Evolutionary conservation across 2,113 vertebrate genomes (phyloP).

Genomic region (Rhinichthys klamathensis): DNA sequence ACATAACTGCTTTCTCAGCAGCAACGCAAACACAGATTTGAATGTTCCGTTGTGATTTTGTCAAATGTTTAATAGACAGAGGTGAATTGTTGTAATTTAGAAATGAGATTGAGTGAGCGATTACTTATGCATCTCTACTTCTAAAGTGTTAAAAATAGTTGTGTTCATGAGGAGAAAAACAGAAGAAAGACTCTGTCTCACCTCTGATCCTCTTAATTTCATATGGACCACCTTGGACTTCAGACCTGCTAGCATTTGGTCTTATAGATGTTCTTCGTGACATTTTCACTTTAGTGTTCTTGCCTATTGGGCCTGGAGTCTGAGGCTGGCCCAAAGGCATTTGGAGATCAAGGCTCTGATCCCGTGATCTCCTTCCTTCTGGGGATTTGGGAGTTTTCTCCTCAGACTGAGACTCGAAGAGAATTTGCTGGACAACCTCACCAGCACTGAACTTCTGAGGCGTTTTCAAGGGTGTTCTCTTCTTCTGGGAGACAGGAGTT

Average conservation of each 20-base stretch:
- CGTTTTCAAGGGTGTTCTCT: conserved; percentile 35
- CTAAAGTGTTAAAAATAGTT: no score
- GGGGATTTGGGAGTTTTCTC: conserved; percentile 56
- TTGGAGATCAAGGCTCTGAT: conserved; percentile 3
- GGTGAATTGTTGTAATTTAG: no score
- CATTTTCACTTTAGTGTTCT: neutral
- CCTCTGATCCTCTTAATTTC: conserved; percentile 46
- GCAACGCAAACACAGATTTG: no score
- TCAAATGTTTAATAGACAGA: no score
- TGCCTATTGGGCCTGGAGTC: neutral
- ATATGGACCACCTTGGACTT: conserved; percentile 7
- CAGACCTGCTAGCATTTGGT: conserved; percentile 50
- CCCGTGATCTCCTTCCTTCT: conserved; percentile 51
- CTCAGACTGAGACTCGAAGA: neutral
- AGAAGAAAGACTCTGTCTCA: no score
- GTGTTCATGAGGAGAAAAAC: no score
- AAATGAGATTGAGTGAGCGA: no score
- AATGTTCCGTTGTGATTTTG: no score
- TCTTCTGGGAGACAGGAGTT: conserved; percentile 54
- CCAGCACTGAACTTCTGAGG: conserved; percentile 57
- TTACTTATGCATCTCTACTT: no score
- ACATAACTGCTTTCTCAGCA: no score
- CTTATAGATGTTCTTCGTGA: conserved; percentile 58
- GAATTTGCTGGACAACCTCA: conserved; percentile 62
- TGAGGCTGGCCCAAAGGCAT: neutral